These are phyloP conservation scores for Antechinus stuartii DNA, from an alignment of 2,113 vertebrate species.

Conservation along the genomic window DNA sequence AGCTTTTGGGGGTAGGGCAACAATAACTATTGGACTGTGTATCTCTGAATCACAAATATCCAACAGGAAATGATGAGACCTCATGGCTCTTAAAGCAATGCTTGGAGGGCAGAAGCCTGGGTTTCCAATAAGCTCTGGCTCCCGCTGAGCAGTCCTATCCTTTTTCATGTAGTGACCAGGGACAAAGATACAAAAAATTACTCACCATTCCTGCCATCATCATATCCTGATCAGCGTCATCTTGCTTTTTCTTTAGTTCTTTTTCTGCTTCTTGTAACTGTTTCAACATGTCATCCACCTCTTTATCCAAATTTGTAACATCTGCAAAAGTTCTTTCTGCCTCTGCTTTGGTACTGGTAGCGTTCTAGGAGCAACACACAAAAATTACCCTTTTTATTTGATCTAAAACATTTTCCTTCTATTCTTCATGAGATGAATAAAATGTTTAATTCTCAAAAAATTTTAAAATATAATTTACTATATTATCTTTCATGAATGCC, in stretches of 20 bases:
- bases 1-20: slow-evolving; percentile 3
- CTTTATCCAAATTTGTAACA: slow-evolving; percentile 88
- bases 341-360: slow-evolving; percentile 90
- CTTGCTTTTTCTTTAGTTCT: slow-evolving; percentile 90
- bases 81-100: neutral
- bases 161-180: neutral
- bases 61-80: neutral
- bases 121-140: neutral
- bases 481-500: neutral
- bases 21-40: slow-evolving; percentile 8
- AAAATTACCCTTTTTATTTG: neutral
- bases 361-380: slow-evolving; percentile 85
- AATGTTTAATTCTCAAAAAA: neutral
- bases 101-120: neutral
- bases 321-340: slow-evolving; percentile 92
- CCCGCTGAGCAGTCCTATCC: neutral
- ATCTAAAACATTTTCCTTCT: neutral
- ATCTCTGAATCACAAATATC: slow-evolving; percentile 35
- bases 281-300: slow-evolving; percentile 91
- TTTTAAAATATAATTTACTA: neutral
- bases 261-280: slow-evolving; percentile 91
- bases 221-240: slow-evolving; percentile 92
- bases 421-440: neutral
- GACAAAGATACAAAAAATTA: neutral
- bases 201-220: slow-evolving; percentile 96